Conservation (phyloP, 2,888 invertebrate genomes). For the Saturnia japonica region DNA sequence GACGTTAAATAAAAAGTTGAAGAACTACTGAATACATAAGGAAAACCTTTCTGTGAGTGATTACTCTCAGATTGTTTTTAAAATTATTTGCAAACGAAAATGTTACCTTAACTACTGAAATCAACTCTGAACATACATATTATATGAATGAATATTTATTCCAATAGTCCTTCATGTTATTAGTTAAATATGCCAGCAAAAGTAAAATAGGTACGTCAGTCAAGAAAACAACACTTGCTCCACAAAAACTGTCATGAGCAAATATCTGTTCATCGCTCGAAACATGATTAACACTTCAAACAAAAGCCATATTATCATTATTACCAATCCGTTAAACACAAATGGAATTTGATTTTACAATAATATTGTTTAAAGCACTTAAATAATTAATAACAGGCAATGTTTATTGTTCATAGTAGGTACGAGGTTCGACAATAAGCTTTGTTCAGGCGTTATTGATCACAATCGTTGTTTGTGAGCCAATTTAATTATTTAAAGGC, state of each 20-base stretch:
- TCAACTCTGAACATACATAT: too few relatives aligned
- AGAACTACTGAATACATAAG: too few relatives aligned
- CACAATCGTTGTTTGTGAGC: slow-evolving; percentile 6
- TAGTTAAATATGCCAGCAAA: too few relatives aligned
- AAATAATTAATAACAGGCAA: slow-evolving; percentile 8
- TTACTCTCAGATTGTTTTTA: too few relatives aligned
- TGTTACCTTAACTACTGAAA: too few relatives aligned
- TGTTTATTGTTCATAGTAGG: slow-evolving; percentile 12
- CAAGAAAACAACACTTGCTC: neutral
- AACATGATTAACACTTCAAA: neutral
- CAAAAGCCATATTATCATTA: neutral
- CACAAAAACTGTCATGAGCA: neutral
- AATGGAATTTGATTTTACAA: slow-evolving; percentile 11
- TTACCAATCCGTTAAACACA: slow-evolving; percentile 1
- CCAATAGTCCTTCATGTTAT: too few relatives aligned
- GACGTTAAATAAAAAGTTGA: too few relatives aligned
- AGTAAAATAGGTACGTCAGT: neutral
- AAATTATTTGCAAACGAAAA: too few relatives aligned
- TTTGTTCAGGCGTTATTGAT: slow-evolving; percentile 9
- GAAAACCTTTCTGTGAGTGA: too few relatives aligned
- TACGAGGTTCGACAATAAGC: neutral
- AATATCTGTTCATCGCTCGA: neutral
- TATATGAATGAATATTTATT: too few relatives aligned
- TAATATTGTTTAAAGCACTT: slow-evolving; percentile 1
- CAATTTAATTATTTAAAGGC: slow-evolving; percentile 14